Base-by-base conservation (phyloP, 2,113 vertebrate genomes). In the Callionymus lyra region DNA sequence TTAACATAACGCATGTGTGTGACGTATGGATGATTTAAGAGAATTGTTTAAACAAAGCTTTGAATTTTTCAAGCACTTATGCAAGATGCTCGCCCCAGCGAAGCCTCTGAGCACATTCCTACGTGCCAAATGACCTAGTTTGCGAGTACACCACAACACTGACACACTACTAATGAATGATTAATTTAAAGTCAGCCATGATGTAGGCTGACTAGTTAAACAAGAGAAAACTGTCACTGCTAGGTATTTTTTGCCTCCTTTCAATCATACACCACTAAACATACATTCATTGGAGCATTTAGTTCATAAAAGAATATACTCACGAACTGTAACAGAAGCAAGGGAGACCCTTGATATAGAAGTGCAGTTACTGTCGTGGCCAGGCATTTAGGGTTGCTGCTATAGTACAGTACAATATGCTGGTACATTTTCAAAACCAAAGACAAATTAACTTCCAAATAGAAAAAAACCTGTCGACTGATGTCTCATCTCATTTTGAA, bases 81-180 rank as follows among this genome's bases (percentile, higher is more conserved):
- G 60, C 68, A 78, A 68, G 56, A 78, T 62, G 65, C 68, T 70
- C 53, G 32, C 58, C 51, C 44, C 55, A 44, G 42, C 55, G 54
- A 63, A 67, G 70, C 60, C 68, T 41, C 39, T 54, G 67, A 70
- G 68, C 54, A 68, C 55, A 52, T 53, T 76, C 51, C 37, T 57
- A 65, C 44, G 47, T 72, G 72, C 72, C 76, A 73, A 76, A 72
- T 77, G 80, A 81, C 83, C 81, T 71, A 83, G 72, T 80, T 84
- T 81, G 63, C 60, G 52, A 64, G 60, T 52, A 62, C 36, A 46
- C 66, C 58, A 76, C 74, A 74, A 69, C 76, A 62, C 64, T 80
- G 73, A 80, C 68, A 63, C 72, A 70, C 67, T 47, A 47, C 50
- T 63, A 56, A 76, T 81, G 66, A 83, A 85, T 81, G 68, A 82